These are phyloP conservation scores for Rhagologus leucostigma DNA, from an alignment of 2,113 vertebrate genomes.

Conservation along the genomic window DNA sequence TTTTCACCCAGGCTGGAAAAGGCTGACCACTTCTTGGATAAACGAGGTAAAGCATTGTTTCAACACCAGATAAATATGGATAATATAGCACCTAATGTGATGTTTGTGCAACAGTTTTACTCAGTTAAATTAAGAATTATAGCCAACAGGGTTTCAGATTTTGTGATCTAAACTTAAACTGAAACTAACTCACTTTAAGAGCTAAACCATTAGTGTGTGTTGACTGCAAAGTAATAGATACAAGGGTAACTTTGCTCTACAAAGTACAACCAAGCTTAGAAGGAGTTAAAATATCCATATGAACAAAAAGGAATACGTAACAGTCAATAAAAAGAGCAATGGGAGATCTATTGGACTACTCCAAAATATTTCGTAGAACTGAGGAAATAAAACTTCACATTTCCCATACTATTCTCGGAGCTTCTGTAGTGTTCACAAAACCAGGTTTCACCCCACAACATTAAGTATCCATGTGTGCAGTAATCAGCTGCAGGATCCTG, in stretches of 20 bases:
- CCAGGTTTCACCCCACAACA: conserved; percentile 38
- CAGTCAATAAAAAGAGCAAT: conserved; percentile 48
- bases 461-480: conserved; percentile 47
- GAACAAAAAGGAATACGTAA: conserved; percentile 49
- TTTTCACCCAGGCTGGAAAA: conserved; percentile 1
- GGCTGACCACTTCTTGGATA: not conserved
- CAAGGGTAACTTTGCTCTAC: not conserved
- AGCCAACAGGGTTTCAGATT: conserved; percentile 56
- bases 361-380: conserved; percentile 11
- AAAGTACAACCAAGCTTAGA: not conserved
- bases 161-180: conserved; percentile 42
- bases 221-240: conserved; percentile 19
- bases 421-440: conserved; percentile 28
- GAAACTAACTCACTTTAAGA: conserved; percentile 36
- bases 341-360: conserved; percentile 42
- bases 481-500: conserved; percentile 26
- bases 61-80: conserved; percentile 11
- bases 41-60: conserved; percentile 12
- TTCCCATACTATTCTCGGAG: conserved; percentile 16
- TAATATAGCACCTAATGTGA: conserved; percentile 39
- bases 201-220: conserved; percentile 4
- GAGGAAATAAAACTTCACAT: conserved; percentile 49
- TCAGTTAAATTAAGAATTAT: conserved; percentile 44
- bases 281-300: conserved; percentile 22
- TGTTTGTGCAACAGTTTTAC: conserved; percentile 48